A percentile compares a stretch with the other conserved stretches of the same genome.
Evolutionary conservation across 2,888 invertebrate genomes (phyloP).

Genomic region (Drosophila anceps): DNA sequence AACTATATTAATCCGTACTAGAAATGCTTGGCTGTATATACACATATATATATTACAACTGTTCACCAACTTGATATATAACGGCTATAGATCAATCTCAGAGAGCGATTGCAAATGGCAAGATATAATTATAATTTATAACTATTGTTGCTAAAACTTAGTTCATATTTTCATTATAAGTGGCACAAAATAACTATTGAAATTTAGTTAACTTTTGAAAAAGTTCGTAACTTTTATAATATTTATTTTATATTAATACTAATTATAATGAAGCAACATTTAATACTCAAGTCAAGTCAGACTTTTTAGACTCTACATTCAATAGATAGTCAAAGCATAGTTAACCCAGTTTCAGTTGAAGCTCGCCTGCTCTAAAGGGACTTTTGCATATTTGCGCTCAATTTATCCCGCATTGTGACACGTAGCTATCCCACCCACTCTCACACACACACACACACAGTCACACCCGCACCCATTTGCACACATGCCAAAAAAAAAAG

Average conservation of each 20-base stretch:
- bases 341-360: slow-evolving; percentile 39
- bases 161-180: background rate
- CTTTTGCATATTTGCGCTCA: slow-evolving; percentile 11
- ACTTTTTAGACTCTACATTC: no score
- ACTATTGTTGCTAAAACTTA: background rate
- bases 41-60: no score
- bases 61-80: no score
- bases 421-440: slow-evolving; percentile 39
- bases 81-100: no score
- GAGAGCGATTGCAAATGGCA: no score
- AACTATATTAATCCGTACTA: no score
- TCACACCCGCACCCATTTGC: slow-evolving; percentile 26
- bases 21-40: no score
- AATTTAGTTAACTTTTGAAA: background rate
- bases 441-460: background rate
- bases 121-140: background rate
- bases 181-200: background rate
- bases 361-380: slow-evolving; percentile 3
- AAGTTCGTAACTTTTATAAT: background rate
- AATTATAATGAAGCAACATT: background rate
- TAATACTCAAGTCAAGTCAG: background rate
- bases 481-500: slow-evolving; percentile 50
- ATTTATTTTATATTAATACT: no score
- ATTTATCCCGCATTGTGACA: slow-evolving; percentile 55
- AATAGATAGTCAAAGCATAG: background rate